Percentiles rank a stretch among this genome's conserved stretches.
Evolutionary conservation across 2,888 invertebrate genomes (phyloP).

Genomic region (Catonia carolina): DNA sequence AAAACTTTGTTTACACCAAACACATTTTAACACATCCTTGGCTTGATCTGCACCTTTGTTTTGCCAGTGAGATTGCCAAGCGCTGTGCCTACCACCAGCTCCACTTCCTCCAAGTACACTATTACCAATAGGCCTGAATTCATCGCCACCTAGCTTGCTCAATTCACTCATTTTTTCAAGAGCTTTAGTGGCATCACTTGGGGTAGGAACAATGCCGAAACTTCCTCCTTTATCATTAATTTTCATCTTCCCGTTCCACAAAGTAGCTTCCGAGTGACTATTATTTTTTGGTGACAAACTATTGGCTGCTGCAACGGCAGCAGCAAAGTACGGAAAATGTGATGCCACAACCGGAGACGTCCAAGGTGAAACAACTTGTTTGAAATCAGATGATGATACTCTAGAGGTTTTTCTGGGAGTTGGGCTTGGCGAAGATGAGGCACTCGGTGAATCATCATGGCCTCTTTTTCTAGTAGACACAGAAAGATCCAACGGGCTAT

Average conservation of each 20-base stretch:
- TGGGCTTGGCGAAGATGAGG: constrained; percentile 33
- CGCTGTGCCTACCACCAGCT: constrained; percentile 67
- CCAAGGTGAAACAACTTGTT: constrained; percentile 68
- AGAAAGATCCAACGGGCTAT: constrained; percentile 73
- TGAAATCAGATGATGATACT: constrained; percentile 55
- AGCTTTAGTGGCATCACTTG: constrained; percentile 79
- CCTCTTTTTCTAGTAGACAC: constrained; percentile 67
- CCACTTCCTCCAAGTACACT: constrained; percentile 49
- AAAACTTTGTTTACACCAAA: constrained; percentile 97
- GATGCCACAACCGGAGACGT: constrained; percentile 67
- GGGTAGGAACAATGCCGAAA: constrained; percentile 39
- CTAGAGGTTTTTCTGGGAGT: constrained; percentile 35
- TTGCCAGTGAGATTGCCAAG: constrained; percentile 97
- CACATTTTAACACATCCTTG: constrained; percentile 93
- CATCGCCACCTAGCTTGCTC: constrained; percentile 72
- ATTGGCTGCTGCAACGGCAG: constrained; percentile 54
- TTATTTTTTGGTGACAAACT: constrained; percentile 60
- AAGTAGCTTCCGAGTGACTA: constrained; percentile 31
- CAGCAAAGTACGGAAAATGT: constrained; percentile 74
- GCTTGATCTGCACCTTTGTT: constrained; percentile 94
- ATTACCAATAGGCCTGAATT: constrained; percentile 53
- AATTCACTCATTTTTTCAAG: constrained; percentile 87
- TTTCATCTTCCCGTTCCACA: constrained; percentile 77
- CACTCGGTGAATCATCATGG: constrained; percentile 47
- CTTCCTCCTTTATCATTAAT: constrained; percentile 46